Evolutionary conservation across 2,113 vertebrate species (phyloP).

Genomic region (Hystrix brachyura): DNA sequence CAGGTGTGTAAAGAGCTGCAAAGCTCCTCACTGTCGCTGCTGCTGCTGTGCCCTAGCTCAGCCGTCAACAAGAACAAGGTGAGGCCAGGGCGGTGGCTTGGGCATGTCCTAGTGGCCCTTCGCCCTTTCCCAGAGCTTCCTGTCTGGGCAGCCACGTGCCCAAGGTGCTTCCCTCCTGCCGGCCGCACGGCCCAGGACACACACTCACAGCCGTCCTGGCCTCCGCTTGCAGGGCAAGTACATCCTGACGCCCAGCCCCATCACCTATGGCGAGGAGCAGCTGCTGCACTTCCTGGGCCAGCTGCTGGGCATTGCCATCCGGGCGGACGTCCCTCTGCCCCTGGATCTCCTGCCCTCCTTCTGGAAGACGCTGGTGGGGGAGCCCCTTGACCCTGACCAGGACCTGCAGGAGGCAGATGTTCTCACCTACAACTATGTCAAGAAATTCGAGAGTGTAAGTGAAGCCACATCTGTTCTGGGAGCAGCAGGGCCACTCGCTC

Average conservation of each 20-base stretch:
- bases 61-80: conserved; percentile 99
- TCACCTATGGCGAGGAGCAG: conserved; percentile 98
- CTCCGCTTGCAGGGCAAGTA: conserved; percentile 92
- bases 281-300: conserved; percentile 98
- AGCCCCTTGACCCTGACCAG: conserved; percentile 92
- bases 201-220: not conserved
- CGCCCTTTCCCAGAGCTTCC: not conserved
- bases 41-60: conserved; percentile 96
- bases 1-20: conserved; percentile 99
- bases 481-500: not conserved
- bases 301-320: conserved; percentile 96
- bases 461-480: not conserved
- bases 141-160: too few species aligned
- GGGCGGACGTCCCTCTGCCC: conserved; percentile 97
- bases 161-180: not conserved
- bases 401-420: conserved; percentile 98
- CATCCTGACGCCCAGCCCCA: conserved; percentile 95
- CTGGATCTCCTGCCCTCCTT: conserved; percentile 96
- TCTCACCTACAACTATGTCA: conserved; percentile 97
- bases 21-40: conserved; percentile 96
- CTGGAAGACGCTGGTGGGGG: conserved; percentile 97
- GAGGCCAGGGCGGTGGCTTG: not conserved
- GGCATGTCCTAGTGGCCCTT: not conserved
- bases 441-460: conserved; percentile 96
- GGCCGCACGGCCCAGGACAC: not conserved